Base-by-base conservation (phyloP, 2,797 vertebrate genomes). In the Trichosurus vulpecula region DNA sequence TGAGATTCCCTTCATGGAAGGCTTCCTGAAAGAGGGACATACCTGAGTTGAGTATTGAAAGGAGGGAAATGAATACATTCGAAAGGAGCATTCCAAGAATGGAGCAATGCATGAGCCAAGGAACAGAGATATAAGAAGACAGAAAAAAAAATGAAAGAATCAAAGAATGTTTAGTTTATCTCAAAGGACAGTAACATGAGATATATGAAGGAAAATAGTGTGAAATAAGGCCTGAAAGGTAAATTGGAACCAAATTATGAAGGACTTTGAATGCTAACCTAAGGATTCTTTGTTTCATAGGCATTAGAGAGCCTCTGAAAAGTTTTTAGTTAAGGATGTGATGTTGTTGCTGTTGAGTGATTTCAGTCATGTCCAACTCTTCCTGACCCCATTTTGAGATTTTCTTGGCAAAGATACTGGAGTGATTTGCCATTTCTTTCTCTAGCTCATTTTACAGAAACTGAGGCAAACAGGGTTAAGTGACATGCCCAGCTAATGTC, bases 21-120 rank as follows among this genome's bases (percentile, higher is more conserved):
- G 4, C 93, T 97, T 95, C 31, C 52, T 54, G n/a, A 61, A 95
- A 95, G 31, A 90, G 92, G 55, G 51, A 93, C 54, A 52, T 29
- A 55, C 30, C 31, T 14, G 4, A 66, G 31, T 66, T 66, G 58
- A 14, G 0, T 61, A 6, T 54, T 93, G 13, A 90, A 90, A 53
- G 35, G 27, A 92, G 52, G 90, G 27, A 91, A 66, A 92, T 57
- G 22, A 54, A 13, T 16, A 52, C 87, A 56, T 94, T 13, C 54
- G 35, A 91, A 94, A 93, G 51, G 25, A 9, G 3, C 31, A n/a
- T 66, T n/a, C 31, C 4, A 66, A 66, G 31, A 66, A 66, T 66
- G 35, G 5, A 66, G 35, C 4, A 66, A 16, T 66, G 31, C 13
- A 66, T n/a, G 13, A 66, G 31, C 31, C 61, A 66, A 66, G 31